Conservation (phyloP, 2,797 vertebrate species). For the Hyperoplus immaculatus region DNA sequence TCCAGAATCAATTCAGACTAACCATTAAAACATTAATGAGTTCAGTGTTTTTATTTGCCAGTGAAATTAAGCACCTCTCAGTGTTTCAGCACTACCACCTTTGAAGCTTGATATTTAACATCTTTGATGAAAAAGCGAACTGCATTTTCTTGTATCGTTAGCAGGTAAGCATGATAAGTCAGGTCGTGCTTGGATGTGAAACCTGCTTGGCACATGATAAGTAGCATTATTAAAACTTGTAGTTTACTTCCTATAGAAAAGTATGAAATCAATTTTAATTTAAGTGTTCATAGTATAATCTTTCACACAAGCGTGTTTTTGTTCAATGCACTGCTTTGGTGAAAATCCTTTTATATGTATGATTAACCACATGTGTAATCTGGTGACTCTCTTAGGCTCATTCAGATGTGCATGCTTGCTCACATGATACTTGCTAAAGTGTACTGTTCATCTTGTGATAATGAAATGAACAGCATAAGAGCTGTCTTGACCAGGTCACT, state of each 20-base stretch:
- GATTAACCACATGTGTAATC: neutral
- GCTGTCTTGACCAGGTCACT: too few species aligned
- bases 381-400: neutral
- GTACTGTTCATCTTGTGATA: neutral
- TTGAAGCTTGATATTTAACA: constrained; percentile 21
- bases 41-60: constrained; percentile 58
- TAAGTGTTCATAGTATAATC: neutral
- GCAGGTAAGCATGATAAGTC: neutral
- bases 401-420: neutral
- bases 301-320: neutral
- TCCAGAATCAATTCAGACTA: constrained; percentile 47
- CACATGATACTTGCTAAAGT: neutral
- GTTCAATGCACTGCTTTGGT: neutral
- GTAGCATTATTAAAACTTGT: neutral
- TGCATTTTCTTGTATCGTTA: constrained; percentile 9
- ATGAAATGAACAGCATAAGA: too few species aligned
- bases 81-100: constrained; percentile 16
- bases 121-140: constrained; percentile 8
- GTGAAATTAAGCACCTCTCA: constrained; percentile 55
- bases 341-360: neutral
- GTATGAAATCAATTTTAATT: neutral
- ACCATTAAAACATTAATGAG: constrained; percentile 64
- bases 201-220: neutral
- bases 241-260: neutral
- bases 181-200: neutral